Base-by-base conservation (phyloP, 1,140 invertebrate genomes). In the Achroia grisella region DNA sequence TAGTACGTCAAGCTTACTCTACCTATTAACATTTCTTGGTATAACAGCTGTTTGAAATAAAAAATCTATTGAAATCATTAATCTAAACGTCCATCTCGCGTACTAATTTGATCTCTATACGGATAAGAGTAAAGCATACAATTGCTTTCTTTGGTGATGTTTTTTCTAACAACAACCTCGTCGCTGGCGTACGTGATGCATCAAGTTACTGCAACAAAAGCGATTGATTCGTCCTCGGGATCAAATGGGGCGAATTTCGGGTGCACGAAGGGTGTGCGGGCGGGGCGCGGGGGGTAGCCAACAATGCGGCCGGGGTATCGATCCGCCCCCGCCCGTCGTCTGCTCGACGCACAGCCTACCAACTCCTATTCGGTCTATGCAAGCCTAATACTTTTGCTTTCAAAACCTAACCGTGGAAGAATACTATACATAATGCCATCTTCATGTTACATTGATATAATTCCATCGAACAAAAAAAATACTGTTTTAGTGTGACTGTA, bases 281-380 rank as follows among this genome's bases (percentile, higher is more conserved):
- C 47, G 48, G 44, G 31, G 53, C 48, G 59, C 41, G 63, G 50
- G 39, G 56, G 32, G 47, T 48, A 63, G 63, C 62, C 39, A 78
- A 81, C 74, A 81, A 81, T 78, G 74, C 74, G 77, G 73, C 77
- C 74, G 30, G 56, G 60, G 67, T 82, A 82, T 82, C 74, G 78
- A 82, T 82, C 72, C 72, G 64, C 71, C 69, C 62, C 62, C 71
- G 70, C 61, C 50, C 56, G 68, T 70, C 72, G 68, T 70, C 72
- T 71, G 56, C 61, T 58, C 63, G 47, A 57, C 68, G 61, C 71
- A 39, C 30, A 33, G 44, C 48, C 47, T 40, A 41, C 48, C 46
- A 29, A 41, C 47, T 43, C 39, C 28, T 44, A 40, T 41, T n/a
- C 48, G 60, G 55, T 59, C 58, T 63, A 76, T 79, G 75, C 67